Base-by-base conservation (phyloP, 2,113 vertebrate species). In the Sorex fumeus region DNA sequence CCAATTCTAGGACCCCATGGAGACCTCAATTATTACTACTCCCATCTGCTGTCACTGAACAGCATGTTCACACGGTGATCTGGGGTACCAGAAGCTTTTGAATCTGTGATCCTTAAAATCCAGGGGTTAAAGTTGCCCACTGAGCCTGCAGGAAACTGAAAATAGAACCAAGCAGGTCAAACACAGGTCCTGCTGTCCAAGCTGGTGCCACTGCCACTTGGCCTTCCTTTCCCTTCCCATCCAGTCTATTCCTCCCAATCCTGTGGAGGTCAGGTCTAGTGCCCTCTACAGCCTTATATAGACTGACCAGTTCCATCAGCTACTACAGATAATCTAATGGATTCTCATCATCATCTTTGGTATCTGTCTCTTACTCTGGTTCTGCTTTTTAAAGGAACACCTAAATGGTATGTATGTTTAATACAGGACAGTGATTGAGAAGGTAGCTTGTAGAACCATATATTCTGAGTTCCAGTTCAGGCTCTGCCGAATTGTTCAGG, bases 111-210 rank as follows among this genome's bases (percentile, higher is more conserved):
- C 66, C 66, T 74, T 53, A 32, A 0, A 1, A 28, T 28, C 40
- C 34, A 7, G 18, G 67, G 36, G 32, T 25, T 1, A 80, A 57
- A 25, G 25, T 8, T 2, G 2, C 76, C 53, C 13, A 10, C 57
- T 30, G 27, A 32, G 11, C 60, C 64, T 36, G 3, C n/a, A 18
- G 23, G 34, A 62, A 11, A 30, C 34, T 32, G 67, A 84, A 18
- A 40, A 15, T 3, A 12, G 72, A 40, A 30, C 1, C 0, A 2
- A 16, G n/a, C 64, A 5, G 13, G 6, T 27, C 53, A 64, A n/a
- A n/a, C 34, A 6, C 1, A 0, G 10, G 13, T 2, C 19, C 21
- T 0, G 0, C 0, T 23, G n/a, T 72, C 67, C 50, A 10, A 30
- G 7, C 7, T 60, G 40, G 45, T 77, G 70, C 27, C 36, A 36